Conservation (phyloP, 2,888 invertebrate species). For the Cyaniris semiargus region DNA sequence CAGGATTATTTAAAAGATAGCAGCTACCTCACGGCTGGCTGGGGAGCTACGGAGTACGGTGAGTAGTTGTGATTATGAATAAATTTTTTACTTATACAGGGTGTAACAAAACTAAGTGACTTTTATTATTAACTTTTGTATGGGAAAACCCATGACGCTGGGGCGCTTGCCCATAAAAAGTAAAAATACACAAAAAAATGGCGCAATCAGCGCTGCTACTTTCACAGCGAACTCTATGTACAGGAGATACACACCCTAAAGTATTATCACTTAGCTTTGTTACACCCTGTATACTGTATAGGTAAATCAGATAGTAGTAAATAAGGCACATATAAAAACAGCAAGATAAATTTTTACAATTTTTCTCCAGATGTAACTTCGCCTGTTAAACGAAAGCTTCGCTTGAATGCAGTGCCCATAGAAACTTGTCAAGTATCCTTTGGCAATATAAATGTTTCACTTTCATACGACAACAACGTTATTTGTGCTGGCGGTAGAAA, state of each 20-base stretch:
- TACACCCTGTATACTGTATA: too few relatives aligned
- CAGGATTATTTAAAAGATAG: constrained; percentile 62
- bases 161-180: too few relatives aligned
- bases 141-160: too few relatives aligned
- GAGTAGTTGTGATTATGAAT: constrained; percentile 40
- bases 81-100: too few relatives aligned
- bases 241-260: too few relatives aligned
- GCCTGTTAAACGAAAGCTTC: constrained; percentile 58
- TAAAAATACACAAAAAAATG: too few relatives aligned
- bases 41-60: constrained; percentile 82
- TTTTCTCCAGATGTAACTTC: constrained; percentile 44
- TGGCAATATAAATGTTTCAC: constrained; percentile 44
- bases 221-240: too few relatives aligned
- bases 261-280: too few relatives aligned
- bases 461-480: constrained; percentile 42
- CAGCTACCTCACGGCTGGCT: constrained; percentile 82
- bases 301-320: too few relatives aligned
- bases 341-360: not conserved
- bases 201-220: too few relatives aligned
- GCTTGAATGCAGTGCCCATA: constrained; percentile 55
- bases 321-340: not conserved
- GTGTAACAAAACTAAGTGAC: too few relatives aligned
- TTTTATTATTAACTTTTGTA: too few relatives aligned
- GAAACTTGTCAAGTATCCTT: constrained; percentile 49
- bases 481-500: constrained; percentile 81